Percentiles rank a stretch among this genome's conserved stretches.
Evolutionary conservation across 2,888 invertebrate species (phyloP).

Genomic region (Drosophila antonietae): DNA sequence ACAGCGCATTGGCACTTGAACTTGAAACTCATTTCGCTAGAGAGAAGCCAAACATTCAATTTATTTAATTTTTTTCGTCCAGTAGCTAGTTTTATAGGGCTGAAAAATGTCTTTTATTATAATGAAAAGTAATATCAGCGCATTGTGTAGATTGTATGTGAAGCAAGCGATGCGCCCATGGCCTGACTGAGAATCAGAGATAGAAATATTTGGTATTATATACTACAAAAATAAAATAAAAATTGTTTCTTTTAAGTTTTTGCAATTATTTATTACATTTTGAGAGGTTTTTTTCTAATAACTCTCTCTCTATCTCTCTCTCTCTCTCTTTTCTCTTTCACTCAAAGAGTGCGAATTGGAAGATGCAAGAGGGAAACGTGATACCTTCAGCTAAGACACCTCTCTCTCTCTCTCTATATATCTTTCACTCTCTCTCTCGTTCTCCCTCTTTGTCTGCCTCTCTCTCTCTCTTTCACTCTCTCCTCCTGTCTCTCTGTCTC

Average conservation of each 20-base stretch:
- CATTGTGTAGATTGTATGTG: neutral
- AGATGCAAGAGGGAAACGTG: no score
- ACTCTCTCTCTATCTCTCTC: no score
- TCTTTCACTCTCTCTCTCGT: no score
- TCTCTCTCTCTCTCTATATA: no score
- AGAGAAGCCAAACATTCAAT: conserved; percentile 13
- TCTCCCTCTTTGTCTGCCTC: no score
- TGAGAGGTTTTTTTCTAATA: neutral
- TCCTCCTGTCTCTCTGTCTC: no score
- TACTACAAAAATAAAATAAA: neutral
- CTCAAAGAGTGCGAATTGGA: no score
- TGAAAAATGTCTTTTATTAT: conserved; percentile 9
- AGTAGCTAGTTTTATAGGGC: conserved; percentile 14
- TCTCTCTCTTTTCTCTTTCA: no score
- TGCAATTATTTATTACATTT: neutral
- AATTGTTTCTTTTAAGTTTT: neutral
- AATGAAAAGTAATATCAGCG: conserved; percentile 1
- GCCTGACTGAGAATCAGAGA: neutral
- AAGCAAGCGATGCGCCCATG: neutral
- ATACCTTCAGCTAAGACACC: no score
- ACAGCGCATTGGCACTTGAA: conserved; percentile 70
- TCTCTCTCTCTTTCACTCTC: no score
- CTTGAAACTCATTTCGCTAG: conserved; percentile 34
- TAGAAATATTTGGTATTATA: neutral
- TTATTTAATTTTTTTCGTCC: conserved; percentile 19